Percentiles rank a stretch among this genome's conserved stretches.
Conservation (phyloP, 2,888 invertebrate species). For the Eumerus sabulonum region DNA sequence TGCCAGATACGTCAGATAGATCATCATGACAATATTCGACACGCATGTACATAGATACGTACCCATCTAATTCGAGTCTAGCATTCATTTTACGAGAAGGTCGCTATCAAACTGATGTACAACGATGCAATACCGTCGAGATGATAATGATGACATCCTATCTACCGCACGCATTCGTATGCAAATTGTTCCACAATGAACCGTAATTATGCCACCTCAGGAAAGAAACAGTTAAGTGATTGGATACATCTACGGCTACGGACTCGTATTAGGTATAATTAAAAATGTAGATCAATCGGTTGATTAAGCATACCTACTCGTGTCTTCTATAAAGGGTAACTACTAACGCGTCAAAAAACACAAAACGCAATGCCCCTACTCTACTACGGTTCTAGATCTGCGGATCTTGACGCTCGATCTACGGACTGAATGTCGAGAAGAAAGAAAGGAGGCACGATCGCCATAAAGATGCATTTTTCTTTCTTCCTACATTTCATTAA, state of each 20-base stretch:
- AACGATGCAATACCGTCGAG: neutral
- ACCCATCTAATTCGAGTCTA: too few species aligned
- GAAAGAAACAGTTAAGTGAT: neutral
- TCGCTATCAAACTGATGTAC: constrained; percentile 18
- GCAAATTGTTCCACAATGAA: constrained; percentile 22
- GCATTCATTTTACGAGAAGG: constrained; percentile 24
- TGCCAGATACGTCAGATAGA: too few species aligned
- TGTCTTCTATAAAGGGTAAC: constrained; percentile 13
- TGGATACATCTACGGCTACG: neutral
- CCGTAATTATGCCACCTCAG: constrained; percentile 13
- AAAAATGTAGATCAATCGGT: constrained; percentile 61
- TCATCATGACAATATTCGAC: too few species aligned
- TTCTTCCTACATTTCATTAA: neutral
- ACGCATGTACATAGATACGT: too few species aligned
- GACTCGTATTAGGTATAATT: constrained; percentile 36
- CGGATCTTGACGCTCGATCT: constrained; percentile 53
- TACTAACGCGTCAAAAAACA: constrained; percentile 33
- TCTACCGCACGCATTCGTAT: constrained; percentile 31
- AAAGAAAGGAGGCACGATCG: constrained; percentile 28
- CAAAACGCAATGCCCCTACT: constrained; percentile 7
- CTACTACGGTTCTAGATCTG: constrained; percentile 18
- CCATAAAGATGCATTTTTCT: constrained; percentile 11
- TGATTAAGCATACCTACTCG: constrained; percentile 2
- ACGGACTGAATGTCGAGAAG: constrained; percentile 28
- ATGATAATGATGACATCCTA: constrained; percentile 16